Evolutionary conservation across 2,888 invertebrate genomes (phyloP), one percentile per base, ranked within the genome.

Genomic region (Meteorus cinctellus): DNA sequence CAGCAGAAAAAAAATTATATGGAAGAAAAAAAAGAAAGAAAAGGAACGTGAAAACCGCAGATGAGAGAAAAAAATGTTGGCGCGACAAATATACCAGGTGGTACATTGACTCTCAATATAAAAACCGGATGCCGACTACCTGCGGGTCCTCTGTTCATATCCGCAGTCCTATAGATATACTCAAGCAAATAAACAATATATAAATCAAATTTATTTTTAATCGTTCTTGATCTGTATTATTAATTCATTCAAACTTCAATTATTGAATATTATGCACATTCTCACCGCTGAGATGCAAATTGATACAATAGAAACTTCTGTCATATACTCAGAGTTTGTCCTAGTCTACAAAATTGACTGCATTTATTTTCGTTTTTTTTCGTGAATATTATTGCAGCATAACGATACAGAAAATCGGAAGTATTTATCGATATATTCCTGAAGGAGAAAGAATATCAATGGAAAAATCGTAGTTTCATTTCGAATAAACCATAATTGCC

Each of bases 81-180:
- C 74, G 62, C 14, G 27, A 65, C 59, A 62, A 45, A 41, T 77
- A 74, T 45, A 72, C 83, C 83, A 83, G 82, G 85, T 84, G 82
- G 85, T 84, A 83, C 84, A 82, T 84, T 84, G 82, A 85, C 85
- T 84, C 82, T 5, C 8, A 4, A 8, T 76, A 81, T 76, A 73
- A 73, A 77, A 83, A 84, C 84, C 84, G 84, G 84, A 85, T 84
- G 82, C 83, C 79, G 80, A 81, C 81, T 82, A 81, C 81, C 80
- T 82, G 79, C 76, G 67, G 72, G 66, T 73, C 51, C 51, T 62
- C 68, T 55, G 65, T 62, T 48, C 51, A 67, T 14, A 24, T 36
- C 24, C 72, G 48, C n/a, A 29, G n/a, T 29, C 62, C 12, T 41
- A 12, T 2, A 41, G 41, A 41, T 41, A 41, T 41, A 12, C 41